Conservation (phyloP, 2,113 vertebrate genomes). For the Saguinus imperator region DNA sequence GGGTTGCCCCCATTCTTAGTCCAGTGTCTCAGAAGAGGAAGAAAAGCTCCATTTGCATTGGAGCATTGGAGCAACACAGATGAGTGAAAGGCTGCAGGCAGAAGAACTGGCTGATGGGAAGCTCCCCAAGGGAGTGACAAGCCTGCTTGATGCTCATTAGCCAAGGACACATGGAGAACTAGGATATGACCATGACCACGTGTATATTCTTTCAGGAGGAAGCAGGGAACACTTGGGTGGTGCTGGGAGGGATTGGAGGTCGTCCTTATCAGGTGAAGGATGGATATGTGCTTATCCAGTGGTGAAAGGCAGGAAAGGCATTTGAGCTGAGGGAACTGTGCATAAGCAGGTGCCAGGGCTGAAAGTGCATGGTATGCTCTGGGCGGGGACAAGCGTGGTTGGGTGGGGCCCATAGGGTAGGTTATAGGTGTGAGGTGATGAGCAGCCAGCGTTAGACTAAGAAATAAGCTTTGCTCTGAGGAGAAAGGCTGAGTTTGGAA, state of each 20-base stretch:
- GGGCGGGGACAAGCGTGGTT: background rate
- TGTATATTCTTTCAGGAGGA: background rate
- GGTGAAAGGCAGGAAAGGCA: background rate
- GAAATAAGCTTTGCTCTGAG: background rate
- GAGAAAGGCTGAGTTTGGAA: background rate
- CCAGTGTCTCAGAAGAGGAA: background rate
- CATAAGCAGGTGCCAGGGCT: fast-evolving
- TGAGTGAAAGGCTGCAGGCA: background rate
- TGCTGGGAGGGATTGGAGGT: background rate
- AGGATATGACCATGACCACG: background rate
- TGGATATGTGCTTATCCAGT: background rate
- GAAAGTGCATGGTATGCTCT: background rate
- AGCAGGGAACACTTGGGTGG: background rate
- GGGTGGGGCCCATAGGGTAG: background rate
- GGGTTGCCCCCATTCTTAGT: background rate
- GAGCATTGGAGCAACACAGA: background rate
- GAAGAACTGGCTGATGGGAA: background rate
- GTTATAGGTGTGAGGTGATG: background rate
- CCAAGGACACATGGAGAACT: background rate
- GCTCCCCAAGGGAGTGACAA: background rate
- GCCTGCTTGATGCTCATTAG: background rate
- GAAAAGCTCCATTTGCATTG: background rate
- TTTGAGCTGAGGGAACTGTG: background rate
- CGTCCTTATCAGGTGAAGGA: background rate
- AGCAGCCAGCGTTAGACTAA: background rate